Base-by-base conservation (phyloP, 2,888 invertebrate species). In the Microdon myrmicae region DNA sequence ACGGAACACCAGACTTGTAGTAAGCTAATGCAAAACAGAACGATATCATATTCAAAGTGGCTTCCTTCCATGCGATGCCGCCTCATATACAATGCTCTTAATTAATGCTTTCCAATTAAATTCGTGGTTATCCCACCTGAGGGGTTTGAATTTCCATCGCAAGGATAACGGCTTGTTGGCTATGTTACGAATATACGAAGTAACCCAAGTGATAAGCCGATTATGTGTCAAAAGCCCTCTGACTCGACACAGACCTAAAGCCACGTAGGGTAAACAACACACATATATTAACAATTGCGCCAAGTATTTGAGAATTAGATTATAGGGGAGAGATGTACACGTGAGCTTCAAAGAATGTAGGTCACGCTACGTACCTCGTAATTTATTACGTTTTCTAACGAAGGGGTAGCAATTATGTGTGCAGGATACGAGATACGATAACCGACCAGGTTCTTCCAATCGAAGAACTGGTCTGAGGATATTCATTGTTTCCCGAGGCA, bases 101-200 rank as follows among this genome's bases (percentile, higher is more conserved):
- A 64, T 64, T 58, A 64, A 64, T 64, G 64, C 12, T 32, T 64
- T 64, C 35, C 58, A 47, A 56, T 58, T 31, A 29, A 43, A 29
- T 34, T 32, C 51, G 53, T 35, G 56, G 61, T 39, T 38, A 23
- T 13, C 14, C 34, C n/a, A n/a, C n/a, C n/a, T n/a, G n/a, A n/a
- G n/a, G n/a, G n/a, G n/a, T n/a, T n/a, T n/a, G n/a, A n/a, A n/a
- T n/a, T n/a, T n/a, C n/a, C n/a, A n/a, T n/a, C n/a, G n/a, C n/a
- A n/a, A n/a, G n/a, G n/a, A n/a, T n/a, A n/a, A n/a, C n/a, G n/a
- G n/a, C n/a, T n/a, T n/a, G 25, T 31, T 26, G 20, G 17, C 8
- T 22, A 3, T 31, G n/a, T 7, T 7, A 10, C 7, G 10, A 31
- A 3, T 29, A 9, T 14, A 14, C 3, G 22, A 22, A 26, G 4